Conservation (phyloP, 2,113 vertebrate species). For the Galbula dea region DNA sequence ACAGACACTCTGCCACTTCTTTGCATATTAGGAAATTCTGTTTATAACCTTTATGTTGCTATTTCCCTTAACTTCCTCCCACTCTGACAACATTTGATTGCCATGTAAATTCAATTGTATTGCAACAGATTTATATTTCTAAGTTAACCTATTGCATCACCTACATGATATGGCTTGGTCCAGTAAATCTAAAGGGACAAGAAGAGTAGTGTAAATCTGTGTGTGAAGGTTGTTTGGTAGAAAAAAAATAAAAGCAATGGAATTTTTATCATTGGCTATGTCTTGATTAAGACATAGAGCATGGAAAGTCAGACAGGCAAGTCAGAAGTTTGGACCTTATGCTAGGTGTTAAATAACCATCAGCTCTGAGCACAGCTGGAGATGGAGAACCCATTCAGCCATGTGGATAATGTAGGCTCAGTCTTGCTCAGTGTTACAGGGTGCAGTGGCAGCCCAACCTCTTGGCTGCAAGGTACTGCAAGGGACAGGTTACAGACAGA, state of each 20-base stretch:
- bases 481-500: neutral
- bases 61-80: neutral
- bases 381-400: neutral
- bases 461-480: rapidly evolving
- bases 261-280: neutral
- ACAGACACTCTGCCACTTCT: neutral
- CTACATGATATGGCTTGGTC: neutral
- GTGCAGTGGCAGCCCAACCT: neutral
- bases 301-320: neutral
- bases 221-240: neutral
- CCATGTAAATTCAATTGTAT: neutral
- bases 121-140: neutral
- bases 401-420: neutral
- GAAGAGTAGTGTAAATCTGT: neutral
- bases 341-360: neutral
- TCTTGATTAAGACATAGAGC: neutral
- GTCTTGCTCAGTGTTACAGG: neutral
- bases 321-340: rapidly evolving
- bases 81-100: neutral
- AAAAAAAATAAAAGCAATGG: neutral
- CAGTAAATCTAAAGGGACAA: neutral
- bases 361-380: neutral
- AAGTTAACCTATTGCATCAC: neutral
- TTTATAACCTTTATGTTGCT: neutral
- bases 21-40: neutral